These are phyloP conservation scores for Orgyia antiqua DNA, from an alignment of 2,888 invertebrate genomes.

Conservation along the genomic window DNA sequence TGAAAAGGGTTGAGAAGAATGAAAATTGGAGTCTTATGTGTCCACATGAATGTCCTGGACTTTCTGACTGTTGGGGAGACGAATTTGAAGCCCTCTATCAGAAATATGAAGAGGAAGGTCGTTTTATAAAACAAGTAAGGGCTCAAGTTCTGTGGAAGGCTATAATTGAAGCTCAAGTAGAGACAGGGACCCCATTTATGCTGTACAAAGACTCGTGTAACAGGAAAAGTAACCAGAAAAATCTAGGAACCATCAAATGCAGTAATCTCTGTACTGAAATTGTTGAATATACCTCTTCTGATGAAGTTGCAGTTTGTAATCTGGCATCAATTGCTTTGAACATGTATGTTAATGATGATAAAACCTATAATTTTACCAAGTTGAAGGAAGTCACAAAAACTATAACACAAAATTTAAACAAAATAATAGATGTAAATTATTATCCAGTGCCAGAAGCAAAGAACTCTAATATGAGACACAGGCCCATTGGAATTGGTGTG, in stretches of 20 bases:
- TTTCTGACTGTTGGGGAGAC: constrained; percentile 95
- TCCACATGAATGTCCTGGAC: constrained; percentile 93
- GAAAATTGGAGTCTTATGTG: constrained; percentile 97
- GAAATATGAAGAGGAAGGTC: constrained; percentile 90
- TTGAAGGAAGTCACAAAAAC: constrained; percentile 92
- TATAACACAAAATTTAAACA: constrained; percentile 94
- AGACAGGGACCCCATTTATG: constrained; percentile 99
- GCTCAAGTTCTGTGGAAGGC: constrained; percentile 96
- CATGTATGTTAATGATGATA: constrained; percentile 90
- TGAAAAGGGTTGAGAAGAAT: constrained; percentile 93
- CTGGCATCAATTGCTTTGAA: constrained; percentile 98
- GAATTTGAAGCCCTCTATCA: constrained; percentile 93
- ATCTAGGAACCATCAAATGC: constrained; percentile 98
- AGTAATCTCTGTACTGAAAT: constrained; percentile 99
- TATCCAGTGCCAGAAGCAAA: constrained; percentile 95
- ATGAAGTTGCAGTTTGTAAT: constrained; percentile 98
- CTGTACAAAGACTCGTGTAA: constrained; percentile 97
- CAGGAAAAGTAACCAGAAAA: constrained; percentile 97
- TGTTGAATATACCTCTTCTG: constrained; percentile 93
- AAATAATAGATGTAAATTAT: constrained; percentile 97
- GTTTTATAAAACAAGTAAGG: constrained; percentile 81
- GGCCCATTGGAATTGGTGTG: constrained; percentile 95
- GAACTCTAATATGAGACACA: constrained; percentile 90
- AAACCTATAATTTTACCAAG: constrained; percentile 91
- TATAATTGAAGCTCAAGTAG: constrained; percentile 95